Evolutionary conservation across 2,797 vertebrate genomes (phyloP).

Genomic region (Sternarchorhynchus goeldii): DNA sequence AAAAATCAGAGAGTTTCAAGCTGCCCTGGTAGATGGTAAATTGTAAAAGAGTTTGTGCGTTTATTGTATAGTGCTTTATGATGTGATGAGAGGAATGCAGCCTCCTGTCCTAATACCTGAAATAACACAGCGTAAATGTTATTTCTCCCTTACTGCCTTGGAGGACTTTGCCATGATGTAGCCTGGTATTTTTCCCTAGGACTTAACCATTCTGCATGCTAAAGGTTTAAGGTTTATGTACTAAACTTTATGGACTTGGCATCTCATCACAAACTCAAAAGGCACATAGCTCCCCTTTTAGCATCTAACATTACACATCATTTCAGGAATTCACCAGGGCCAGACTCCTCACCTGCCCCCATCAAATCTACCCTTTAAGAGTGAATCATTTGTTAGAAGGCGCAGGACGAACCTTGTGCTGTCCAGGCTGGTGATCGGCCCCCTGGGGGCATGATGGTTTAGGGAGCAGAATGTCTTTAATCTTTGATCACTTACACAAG

Average conservation of each 20-base stretch:
- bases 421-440: conserved; percentile 58
- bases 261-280: conserved; percentile 8
- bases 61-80: conserved; percentile 11
- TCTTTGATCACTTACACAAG: conserved; percentile 64
- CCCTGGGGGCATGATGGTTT: conserved; percentile 63
- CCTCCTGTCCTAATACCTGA: conserved; percentile 7
- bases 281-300: conserved; percentile 22
- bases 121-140: not conserved
- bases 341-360: conserved; percentile 55
- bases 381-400: conserved; percentile 61
- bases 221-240: conserved; percentile 21
- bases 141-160: not conserved
- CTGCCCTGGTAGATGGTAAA: conserved; percentile 25
- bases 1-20: not conserved
- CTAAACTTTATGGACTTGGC: not conserved
- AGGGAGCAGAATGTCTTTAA: conserved; percentile 70
- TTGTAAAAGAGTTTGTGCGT: not conserved
- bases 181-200: not conserved
- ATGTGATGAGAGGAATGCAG: conserved; percentile 32
- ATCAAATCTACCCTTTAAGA: conserved; percentile 58
- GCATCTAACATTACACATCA: conserved; percentile 64
- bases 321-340: conserved; percentile 60
- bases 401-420: conserved; percentile 61
- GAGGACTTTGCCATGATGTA: not conserved
- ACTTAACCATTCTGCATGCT: not conserved